Conservation (phyloP, 2,113 vertebrate genomes). For the Etheostoma spectabile region DNA sequence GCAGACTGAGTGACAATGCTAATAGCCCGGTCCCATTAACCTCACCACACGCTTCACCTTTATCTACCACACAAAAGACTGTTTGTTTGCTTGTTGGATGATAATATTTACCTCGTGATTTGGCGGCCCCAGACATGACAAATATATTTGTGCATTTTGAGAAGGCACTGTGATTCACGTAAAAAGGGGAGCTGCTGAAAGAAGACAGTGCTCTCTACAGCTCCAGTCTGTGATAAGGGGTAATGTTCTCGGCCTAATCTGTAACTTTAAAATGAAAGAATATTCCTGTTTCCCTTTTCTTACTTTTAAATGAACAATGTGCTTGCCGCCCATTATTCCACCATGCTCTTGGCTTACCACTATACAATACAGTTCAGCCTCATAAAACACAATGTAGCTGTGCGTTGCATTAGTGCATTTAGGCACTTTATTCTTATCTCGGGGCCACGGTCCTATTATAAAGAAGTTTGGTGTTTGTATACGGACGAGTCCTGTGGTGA, state of each 20-base stretch:
- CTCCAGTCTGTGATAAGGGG: conserved; percentile 63
- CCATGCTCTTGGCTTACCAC: conserved; percentile 49
- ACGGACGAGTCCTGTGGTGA: conserved; percentile 69
- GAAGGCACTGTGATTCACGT: conserved; percentile 64
- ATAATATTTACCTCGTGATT: conserved; percentile 85
- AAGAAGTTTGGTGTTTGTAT: conserved; percentile 66
- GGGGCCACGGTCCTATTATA: conserved; percentile 58
- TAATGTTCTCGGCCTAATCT: conserved; percentile 70
- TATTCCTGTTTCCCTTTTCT: conserved; percentile 51
- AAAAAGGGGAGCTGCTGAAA: conserved; percentile 26
- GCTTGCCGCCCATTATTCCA: conserved; percentile 52
- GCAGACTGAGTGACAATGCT: conserved; percentile 92
- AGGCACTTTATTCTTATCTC: conserved; percentile 70
- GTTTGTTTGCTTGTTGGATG: conserved; percentile 86
- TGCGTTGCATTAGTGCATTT: conserved; percentile 63
- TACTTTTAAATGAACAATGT: conserved; percentile 66
- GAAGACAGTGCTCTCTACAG: conserved; percentile 52
- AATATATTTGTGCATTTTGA: conserved; percentile 82
- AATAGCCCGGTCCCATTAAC: conserved; percentile 89
- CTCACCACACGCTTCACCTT: conserved; percentile 82
- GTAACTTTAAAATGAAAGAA: conserved; percentile 68
- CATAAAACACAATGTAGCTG: conserved; percentile 70
- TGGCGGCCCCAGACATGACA: conserved; percentile 79
- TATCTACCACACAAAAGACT: conserved; percentile 84
- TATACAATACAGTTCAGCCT: conserved; percentile 59